Evolutionary conservation across 2,113 vertebrate species (phyloP).

Genomic region (Ptilonorhynchus violaceus): DNA sequence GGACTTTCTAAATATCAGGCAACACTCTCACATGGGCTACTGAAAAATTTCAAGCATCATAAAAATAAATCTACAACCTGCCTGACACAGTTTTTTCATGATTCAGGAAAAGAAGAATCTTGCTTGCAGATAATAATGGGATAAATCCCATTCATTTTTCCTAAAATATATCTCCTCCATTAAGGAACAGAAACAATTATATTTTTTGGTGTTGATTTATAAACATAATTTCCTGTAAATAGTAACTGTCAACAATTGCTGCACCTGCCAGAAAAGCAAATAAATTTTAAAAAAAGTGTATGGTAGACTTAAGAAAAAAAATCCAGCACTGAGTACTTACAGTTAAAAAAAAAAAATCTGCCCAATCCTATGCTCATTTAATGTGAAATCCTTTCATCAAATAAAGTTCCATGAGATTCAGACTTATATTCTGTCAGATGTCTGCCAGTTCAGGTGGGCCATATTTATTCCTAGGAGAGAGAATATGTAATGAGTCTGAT

Average conservation of each 20-base stretch:
- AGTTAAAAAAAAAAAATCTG: background rate
- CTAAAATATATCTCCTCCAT: background rate
- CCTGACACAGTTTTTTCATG: background rate
- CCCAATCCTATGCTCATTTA: background rate
- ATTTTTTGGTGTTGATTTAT: background rate
- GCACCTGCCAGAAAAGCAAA: accelerated
- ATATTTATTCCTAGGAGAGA: background rate
- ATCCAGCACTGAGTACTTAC: background rate
- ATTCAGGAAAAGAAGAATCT: background rate
- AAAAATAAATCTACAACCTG: background rate
- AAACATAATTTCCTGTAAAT: background rate
- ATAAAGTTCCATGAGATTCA: background rate
- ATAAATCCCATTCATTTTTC: background rate
- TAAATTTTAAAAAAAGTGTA: background rate
- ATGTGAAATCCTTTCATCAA: background rate
- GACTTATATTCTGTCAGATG: background rate
- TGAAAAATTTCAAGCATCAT: background rate
- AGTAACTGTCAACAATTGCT: background rate
- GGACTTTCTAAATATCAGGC: background rate
- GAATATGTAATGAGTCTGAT: background rate
- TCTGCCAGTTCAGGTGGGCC: background rate
- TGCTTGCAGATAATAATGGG: background rate
- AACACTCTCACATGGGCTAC: background rate
- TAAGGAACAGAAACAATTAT: background rate
- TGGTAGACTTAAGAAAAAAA: background rate